Percentiles rank a stretch among this genome's conserved stretches.
phyloP scores from a whole-genome alignment of 2,888 invertebrate species.

The Scrobipalpa atriplicella region DNA sequence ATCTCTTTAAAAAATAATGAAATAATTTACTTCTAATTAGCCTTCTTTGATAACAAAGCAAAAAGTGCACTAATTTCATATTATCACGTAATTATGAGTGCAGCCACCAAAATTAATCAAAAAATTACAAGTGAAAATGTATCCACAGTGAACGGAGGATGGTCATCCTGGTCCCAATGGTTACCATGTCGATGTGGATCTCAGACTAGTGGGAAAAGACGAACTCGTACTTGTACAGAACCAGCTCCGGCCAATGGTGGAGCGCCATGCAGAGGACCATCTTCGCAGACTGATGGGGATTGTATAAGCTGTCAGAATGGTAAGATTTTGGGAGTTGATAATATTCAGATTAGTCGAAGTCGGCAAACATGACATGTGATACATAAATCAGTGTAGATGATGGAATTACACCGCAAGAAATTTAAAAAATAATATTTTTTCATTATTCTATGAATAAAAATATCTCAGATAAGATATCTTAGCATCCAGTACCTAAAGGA shows the following conservation, averaged over 20 bases:
- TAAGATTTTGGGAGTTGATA: constrained; percentile 37
- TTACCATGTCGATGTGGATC: constrained; percentile 91
- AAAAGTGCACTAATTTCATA: no score
- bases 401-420: no score
- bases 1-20: background rate
- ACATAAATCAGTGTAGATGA: no score
- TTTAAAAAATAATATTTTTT: no score
- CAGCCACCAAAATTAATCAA: background rate
- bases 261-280: constrained; percentile 90
- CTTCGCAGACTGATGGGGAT: constrained; percentile 89
- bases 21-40: background rate
- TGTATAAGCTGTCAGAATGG: constrained; percentile 87
- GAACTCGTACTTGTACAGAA: constrained; percentile 91
- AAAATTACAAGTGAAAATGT: background rate
- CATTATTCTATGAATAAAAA: no score
- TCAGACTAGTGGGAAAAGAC: constrained; percentile 87
- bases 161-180: constrained; percentile 96
- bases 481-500: no score
- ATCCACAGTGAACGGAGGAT: constrained; percentile 93
- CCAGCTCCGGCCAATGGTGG: constrained; percentile 97
- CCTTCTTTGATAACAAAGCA: no score
- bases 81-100: no score
- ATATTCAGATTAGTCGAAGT: background rate
- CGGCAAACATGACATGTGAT: no score
- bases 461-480: no score